Evolutionary conservation across 2,113 vertebrate species (phyloP), one percentile per base, ranked within the genome.

Genomic region (Brachyhypopomus occidentalis): DNA sequence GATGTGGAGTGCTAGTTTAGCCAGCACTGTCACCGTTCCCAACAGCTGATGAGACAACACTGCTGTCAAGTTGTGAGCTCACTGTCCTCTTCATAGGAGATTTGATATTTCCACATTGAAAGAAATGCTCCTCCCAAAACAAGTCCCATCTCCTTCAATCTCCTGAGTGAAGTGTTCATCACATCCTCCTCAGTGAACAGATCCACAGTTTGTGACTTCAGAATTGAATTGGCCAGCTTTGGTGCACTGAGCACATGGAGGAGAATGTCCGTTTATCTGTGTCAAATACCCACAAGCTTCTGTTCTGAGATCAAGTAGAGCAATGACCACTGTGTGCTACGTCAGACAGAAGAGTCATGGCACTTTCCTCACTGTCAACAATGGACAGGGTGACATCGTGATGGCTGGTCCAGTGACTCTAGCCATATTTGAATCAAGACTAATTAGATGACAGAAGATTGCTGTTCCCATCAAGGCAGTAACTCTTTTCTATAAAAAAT

Each of bases 51-150:
- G 22, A 60, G 58, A 36, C 5, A 41, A 41, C 66, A 70, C 34
- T 20, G n/a, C 9, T 70, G 66, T 70, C 34, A 70, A 70, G 64
- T 30, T 69, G 64, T 60, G 58, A 60, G 60, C 23, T 62, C 60
- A 62, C 60, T 62, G 60, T 62, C 60, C 22, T 62, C 23, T 22
- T 62, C 60, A 23, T 25, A 22, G 60, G 2, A 16, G 22, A 12
- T 5, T 62, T 23, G 5, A 34, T 70, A 41, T 70, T 70, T 70
- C 36, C 36, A 70, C 30, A 70, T 22, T 70, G 66, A 41, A 34
- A 36, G 66, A 69, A 70, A 41, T n/a, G 66, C 8, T 23, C 14
- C 22, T 62, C 22, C 22, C 20, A 22, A 22, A 70, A 70, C 34
- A 38, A 41, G 66, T 70, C 19, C 20, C 34, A 38, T 70, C 66